A percentile compares a stretch with the other conserved stretches of the same genome.
Conservation (phyloP, 2,113 vertebrate species). For the Ictidomys tridecemlineatus region DNA sequence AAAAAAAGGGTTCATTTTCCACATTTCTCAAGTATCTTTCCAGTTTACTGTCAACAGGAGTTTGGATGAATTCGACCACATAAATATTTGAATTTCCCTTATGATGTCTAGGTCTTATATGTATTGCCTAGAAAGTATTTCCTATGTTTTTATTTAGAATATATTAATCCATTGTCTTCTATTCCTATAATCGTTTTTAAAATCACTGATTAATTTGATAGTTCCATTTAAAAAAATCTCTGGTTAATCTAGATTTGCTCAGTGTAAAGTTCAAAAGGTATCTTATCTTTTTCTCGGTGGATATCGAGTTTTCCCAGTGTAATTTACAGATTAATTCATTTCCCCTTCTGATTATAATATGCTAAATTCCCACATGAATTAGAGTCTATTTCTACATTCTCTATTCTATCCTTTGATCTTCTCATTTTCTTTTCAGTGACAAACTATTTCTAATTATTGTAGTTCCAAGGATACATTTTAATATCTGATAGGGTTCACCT, state of each 20-base stretch:
- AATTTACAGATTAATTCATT: slow-evolving; percentile 64
- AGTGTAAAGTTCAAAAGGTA: background rate
- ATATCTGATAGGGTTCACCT: background rate
- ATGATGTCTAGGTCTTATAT: slow-evolving; percentile 27
- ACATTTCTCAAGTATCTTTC: background rate
- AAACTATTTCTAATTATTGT: slow-evolving; percentile 62
- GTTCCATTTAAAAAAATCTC: slow-evolving; percentile 32
- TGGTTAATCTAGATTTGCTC: slow-evolving; percentile 59
- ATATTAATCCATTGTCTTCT: slow-evolving; percentile 51
- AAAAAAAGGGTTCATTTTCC: background rate
- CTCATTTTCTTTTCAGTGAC: slow-evolving; percentile 33
- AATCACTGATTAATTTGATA: slow-evolving; percentile 26
- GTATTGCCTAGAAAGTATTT: slow-evolving; percentile 48
- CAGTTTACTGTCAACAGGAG: background rate
- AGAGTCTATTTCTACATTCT: slow-evolving; percentile 59
- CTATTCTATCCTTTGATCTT: slow-evolving; percentile 50
- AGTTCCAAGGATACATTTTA: slow-evolving; percentile 53
- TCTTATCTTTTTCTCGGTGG: slow-evolving; percentile 36
- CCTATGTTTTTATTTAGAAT: slow-evolving; percentile 48
- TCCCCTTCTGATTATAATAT: slow-evolving; percentile 68
- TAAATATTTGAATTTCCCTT: slow-evolving; percentile 58
- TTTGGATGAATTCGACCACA: slow-evolving; percentile 24
- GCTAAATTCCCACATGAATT: slow-evolving; percentile 53
- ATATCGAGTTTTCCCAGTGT: slow-evolving; percentile 39
- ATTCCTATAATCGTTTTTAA: background rate